Base-by-base conservation (phyloP, 2,113 vertebrate species). In the Delphinus delphis region DNA sequence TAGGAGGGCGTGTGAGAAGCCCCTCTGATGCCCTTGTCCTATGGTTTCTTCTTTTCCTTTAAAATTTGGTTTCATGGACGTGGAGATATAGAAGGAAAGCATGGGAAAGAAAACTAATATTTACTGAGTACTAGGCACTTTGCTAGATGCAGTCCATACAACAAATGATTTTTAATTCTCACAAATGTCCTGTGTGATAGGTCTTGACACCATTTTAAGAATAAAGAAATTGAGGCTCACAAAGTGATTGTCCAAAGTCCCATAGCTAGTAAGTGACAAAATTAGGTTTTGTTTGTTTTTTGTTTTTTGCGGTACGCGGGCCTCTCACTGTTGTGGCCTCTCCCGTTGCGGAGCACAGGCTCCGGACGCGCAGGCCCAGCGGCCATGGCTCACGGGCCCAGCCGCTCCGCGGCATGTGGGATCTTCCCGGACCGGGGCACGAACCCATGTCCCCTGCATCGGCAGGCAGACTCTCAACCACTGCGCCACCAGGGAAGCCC, bases 141-240 rank as follows among this genome's bases (percentile, higher is more conserved):
- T 73, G 28, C 18, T 82, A 63, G 55, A 85, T 70, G 50, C 44
- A 73, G 77, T 80, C n/a, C 36, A 21, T 26, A 58, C 7, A 68
- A 92, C 33, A 74, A 23, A 63, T 86, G 23, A 79, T n/a, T 77
- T 97, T 80, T 58, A 68, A 63, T 80, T 95, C 3, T 88, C 47
- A 93, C 1, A 36, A 23, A 41, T 83, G 28, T 83, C 81, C 11
- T 80, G 2, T 25, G 31, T 58, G 33, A 36, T 41, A 55, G 6
- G 28, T 84, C 44, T 89, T 82, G 67, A 41, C 36, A 92, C 20
- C 53, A 87, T 87, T 77, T 93, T 81, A 90, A 92, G 63, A 68
- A 63, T 21, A 41, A 82, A 41, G 82, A 95, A 53, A 77, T 11
- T 25, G n/a, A 80, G 33, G 73, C 15, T 93, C 44, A 68, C 28